phyloP scores from a whole-genome alignment of 1,140 invertebrate species.

The Heliconius hewitsoni region DNA sequence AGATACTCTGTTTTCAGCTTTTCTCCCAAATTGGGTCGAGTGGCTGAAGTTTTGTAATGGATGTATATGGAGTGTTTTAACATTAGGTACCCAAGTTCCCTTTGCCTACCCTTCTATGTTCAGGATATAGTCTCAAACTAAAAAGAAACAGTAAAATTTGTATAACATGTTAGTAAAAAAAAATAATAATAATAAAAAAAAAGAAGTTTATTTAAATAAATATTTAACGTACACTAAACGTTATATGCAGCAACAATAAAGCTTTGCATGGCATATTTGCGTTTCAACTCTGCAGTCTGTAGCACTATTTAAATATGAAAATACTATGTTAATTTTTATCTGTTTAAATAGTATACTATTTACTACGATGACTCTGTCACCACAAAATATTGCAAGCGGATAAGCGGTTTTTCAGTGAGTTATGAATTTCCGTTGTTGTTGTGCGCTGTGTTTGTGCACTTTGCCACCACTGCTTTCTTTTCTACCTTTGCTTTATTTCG shows the following conservation, averaged over 20 bases:
- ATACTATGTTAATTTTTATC: slow-evolving; percentile 15
- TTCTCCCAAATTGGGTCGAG: too few relatives aligned
- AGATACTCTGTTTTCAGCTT: too few relatives aligned
- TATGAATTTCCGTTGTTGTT: slow-evolving; percentile 23
- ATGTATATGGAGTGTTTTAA: too few relatives aligned
- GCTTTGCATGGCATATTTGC: background rate
- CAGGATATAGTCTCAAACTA: too few relatives aligned
- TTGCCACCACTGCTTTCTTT: background rate
- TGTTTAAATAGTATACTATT: slow-evolving; percentile 20
- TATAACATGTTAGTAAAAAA: too few relatives aligned
- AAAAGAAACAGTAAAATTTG: too few relatives aligned
- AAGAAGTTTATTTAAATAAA: background rate
- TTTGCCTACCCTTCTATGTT: too few relatives aligned
- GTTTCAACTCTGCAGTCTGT: background rate
- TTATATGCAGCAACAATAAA: background rate
- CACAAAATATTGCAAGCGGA: slow-evolving; percentile 30
- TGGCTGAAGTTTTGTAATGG: too few relatives aligned
- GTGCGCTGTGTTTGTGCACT: background rate
- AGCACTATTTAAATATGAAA: slow-evolving; percentile 14
- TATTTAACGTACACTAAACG: background rate
- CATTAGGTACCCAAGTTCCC: too few relatives aligned
- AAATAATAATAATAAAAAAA: too few relatives aligned
- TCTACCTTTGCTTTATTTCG: background rate
- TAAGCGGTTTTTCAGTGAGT: slow-evolving; percentile 32
- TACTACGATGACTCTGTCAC: slow-evolving; percentile 20